These are phyloP conservation scores for Sardinella longiceps DNA, from an alignment of 2,797 vertebrate genomes.

Conservation along the genomic window DNA sequence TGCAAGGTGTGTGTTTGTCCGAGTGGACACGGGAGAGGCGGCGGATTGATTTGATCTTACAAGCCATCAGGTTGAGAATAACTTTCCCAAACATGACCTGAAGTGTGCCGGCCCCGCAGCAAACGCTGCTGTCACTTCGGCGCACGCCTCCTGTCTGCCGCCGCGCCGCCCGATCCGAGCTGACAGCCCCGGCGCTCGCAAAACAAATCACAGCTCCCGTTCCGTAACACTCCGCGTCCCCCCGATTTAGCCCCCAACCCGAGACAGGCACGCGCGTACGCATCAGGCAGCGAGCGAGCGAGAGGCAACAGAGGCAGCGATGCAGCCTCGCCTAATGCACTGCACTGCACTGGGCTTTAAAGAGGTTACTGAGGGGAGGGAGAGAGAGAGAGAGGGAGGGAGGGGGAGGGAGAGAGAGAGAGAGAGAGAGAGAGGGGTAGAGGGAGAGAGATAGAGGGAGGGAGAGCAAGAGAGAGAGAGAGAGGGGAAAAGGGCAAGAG, in stretches of 20 bases:
- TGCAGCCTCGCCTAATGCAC: not conserved
- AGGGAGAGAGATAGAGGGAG: not conserved
- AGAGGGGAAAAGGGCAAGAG: no score
- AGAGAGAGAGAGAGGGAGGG: not conserved
- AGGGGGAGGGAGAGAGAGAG: not conserved
- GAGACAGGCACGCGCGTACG: constrained; percentile 37
- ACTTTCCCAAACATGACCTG: constrained; percentile 82
- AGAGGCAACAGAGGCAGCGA: not conserved
- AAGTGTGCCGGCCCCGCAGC: constrained; percentile 81
- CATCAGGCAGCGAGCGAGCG: not conserved
- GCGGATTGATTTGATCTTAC: constrained; percentile 82
- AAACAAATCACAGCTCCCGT: constrained; percentile 53
- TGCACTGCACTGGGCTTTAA: not conserved
- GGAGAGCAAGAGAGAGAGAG: not conserved
- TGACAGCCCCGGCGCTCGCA: constrained; percentile 68
- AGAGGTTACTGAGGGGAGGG: constrained; percentile 13
- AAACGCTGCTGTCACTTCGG: constrained; percentile 79
- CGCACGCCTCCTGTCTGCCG: constrained; percentile 72
- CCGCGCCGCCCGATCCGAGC: constrained; percentile 65
- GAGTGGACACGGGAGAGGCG: constrained; percentile 67
- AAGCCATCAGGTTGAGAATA: constrained; percentile 81
- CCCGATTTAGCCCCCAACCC: constrained; percentile 63
- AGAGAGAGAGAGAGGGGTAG: not conserved
- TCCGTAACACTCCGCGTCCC: constrained; percentile 74
- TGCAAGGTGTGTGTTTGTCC: constrained; percentile 73